These are phyloP conservation scores for Sebastes vulpes DNA, from an alignment of 2,797 vertebrate genomes.

Conservation along the genomic window DNA sequence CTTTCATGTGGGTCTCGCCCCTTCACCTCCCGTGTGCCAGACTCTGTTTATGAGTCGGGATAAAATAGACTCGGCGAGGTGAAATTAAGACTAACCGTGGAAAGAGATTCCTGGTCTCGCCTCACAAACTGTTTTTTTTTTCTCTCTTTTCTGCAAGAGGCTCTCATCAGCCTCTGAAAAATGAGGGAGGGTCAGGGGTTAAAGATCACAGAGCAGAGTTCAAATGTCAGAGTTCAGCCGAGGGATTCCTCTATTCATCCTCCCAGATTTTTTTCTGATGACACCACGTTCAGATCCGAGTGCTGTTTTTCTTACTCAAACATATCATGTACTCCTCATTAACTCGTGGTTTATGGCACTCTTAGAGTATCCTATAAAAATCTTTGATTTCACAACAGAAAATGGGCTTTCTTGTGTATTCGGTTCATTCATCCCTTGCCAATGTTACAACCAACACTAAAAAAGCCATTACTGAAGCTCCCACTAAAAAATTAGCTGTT, in stretches of 20 bases:
- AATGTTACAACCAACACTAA: slow-evolving; percentile 56
- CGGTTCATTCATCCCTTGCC: slow-evolving; percentile 47
- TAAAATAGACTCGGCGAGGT: slow-evolving; percentile 42
- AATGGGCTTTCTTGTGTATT: slow-evolving; percentile 15
- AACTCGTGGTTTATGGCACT: slow-evolving; percentile 39
- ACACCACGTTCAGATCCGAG: neutral
- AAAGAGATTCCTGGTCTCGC: slow-evolving; percentile 47
- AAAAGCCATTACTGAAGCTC: slow-evolving; percentile 59
- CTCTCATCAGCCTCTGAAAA: slow-evolving; percentile 45
- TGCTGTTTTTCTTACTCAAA: slow-evolving; percentile 21
- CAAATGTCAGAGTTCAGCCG: slow-evolving; percentile 51
- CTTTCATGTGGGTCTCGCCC: slow-evolving; percentile 59
- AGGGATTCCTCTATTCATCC: slow-evolving; percentile 8
- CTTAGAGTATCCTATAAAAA: slow-evolving; percentile 44
- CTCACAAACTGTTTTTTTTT: slow-evolving; percentile 11
- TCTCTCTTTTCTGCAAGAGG: neutral
- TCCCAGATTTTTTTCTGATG: slow-evolving; percentile 4
- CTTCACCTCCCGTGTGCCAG: slow-evolving; percentile 40
- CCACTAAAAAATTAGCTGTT: slow-evolving; percentile 58
- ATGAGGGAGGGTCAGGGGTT: slow-evolving; percentile 39
- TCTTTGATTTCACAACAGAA: slow-evolving; percentile 43
- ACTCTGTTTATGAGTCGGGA: slow-evolving; percentile 54
- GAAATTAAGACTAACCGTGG: slow-evolving; percentile 47
- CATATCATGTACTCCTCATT: slow-evolving; percentile 39
- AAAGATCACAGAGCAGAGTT: slow-evolving; percentile 50